Percentiles rank a stretch among this genome's conserved stretches.
Evolutionary conservation across 2,888 invertebrate genomes (phyloP).

Genomic region (Poecilus cupreus): DNA sequence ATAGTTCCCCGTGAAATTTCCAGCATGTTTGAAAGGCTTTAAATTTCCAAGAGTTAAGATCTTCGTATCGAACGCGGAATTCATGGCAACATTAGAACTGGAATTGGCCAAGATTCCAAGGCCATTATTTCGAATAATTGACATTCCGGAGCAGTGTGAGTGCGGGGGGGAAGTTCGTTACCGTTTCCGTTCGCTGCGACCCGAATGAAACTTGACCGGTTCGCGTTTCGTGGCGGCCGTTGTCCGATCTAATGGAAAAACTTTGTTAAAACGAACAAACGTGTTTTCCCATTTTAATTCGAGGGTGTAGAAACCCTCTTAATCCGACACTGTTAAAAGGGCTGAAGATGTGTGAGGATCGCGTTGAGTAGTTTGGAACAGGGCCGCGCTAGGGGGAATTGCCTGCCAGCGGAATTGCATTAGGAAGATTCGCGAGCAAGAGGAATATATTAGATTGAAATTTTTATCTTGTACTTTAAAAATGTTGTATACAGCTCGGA

Average conservation of each 20-base stretch:
- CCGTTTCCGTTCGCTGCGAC: constrained; percentile 7
- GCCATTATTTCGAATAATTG: constrained; percentile 37
- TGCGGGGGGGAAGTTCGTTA: not conserved
- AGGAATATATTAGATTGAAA: no score
- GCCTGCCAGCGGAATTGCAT: not conserved
- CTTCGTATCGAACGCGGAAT: not conserved
- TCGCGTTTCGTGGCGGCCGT: not conserved
- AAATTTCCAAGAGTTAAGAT: constrained; percentile 27
- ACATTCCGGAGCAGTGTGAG: constrained; percentile 11
- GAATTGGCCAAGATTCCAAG: constrained; percentile 26
- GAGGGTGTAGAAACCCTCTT: constrained; percentile 18
- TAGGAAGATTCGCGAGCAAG: not conserved
- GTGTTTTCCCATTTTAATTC: constrained; percentile 43
- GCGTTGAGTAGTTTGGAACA: no score
- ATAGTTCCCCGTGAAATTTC: not conserved
- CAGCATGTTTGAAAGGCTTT: constrained; percentile 22
- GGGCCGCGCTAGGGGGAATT: not conserved
- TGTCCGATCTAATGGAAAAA: constrained; percentile 44
- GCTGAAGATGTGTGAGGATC: constrained; percentile 13
- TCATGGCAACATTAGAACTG: not conserved
- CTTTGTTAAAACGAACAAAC: constrained; percentile 47
- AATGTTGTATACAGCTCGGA: no score
- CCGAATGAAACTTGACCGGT: constrained; percentile 27
- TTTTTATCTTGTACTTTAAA: no score
- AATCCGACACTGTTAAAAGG: constrained; percentile 35